phyloP scores from a whole-genome alignment of 2,888 invertebrate species.

The Himalopsyche anomala region DNA sequence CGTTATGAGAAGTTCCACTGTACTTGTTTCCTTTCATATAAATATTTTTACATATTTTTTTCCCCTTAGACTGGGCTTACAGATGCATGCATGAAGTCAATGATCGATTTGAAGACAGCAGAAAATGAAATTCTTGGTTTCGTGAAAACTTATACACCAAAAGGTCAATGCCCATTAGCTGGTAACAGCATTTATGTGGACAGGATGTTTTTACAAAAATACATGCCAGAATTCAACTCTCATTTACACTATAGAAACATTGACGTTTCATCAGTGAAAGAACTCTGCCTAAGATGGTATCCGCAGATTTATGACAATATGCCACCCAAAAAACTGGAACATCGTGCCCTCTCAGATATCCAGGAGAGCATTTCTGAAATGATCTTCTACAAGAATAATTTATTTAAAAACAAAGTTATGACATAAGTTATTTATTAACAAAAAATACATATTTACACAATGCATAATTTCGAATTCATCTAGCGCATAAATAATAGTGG shows the following conservation, averaged over 20 bases:
- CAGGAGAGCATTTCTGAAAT: conserved; percentile 90
- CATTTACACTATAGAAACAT: conserved; percentile 95
- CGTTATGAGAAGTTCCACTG: too few species aligned
- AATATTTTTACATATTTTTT: conserved; percentile 69
- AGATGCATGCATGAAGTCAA: conserved; percentile 83
- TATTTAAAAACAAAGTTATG: conserved; percentile 75
- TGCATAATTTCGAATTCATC: background rate
- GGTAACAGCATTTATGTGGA: conserved; percentile 95
- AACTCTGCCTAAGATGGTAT: conserved; percentile 88
- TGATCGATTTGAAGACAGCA: conserved; percentile 80
- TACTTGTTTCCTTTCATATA: background rate
- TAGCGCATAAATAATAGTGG: conserved; percentile 12
- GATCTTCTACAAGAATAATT: conserved; percentile 83
- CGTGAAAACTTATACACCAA: conserved; percentile 77
- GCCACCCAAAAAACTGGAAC: conserved; percentile 81
- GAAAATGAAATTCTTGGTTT: conserved; percentile 85
- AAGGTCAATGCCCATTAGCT: conserved; percentile 84
- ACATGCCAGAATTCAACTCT: conserved; percentile 87
- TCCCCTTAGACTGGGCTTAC: conserved; percentile 86
- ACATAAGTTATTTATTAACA: conserved; percentile 39
- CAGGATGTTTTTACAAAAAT: conserved; percentile 86
- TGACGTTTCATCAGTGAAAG: conserved; percentile 94
- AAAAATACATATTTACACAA: conserved; percentile 39
- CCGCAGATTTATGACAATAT: conserved; percentile 76
- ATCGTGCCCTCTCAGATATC: conserved; percentile 90